Evolutionary conservation across 2,888 invertebrate species (phyloP), one percentile per base, ranked within the genome.

Genomic region (Iphiclides podalirius): DNA sequence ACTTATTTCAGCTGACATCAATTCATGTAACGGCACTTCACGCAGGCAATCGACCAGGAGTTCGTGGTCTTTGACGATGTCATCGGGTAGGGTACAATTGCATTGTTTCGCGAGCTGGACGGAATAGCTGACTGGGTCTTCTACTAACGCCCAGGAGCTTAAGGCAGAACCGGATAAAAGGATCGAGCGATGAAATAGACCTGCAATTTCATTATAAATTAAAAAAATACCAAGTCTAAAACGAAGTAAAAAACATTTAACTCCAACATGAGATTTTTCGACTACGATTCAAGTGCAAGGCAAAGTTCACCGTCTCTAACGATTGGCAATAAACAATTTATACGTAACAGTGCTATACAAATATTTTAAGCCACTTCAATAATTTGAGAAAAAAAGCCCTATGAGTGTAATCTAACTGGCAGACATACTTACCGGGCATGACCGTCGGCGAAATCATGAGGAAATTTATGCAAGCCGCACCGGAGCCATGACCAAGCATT

Each of bases 361-460:
- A n/a, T n/a, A n/a, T n/a, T n/a, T n/a, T n/a, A n/a, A n/a, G n/a
- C n/a, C n/a, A n/a, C n/a, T n/a, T n/a, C n/a, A n/a, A n/a, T n/a
- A n/a, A n/a, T n/a, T n/a, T n/a, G n/a, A n/a, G n/a, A n/a, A n/a
- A n/a, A n/a, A n/a, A n/a, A n/a, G n/a, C n/a, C n/a, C n/a, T n/a
- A n/a, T n/a, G n/a, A n/a, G n/a, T n/a, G n/a, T n/a, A n/a, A n/a
- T n/a, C n/a, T n/a, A n/a, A n/a, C n/a, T n/a, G n/a, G n/a, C n/a
- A n/a, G n/a, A n/a, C n/a, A 43, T 15, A 59, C 72, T 67, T 58
- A 92, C 92, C 92, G 57, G 90, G 91, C 73, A 93, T 92, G 57
- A 98, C 97, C 40, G 98, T 96, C 0, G 98, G 98, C 6, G 98
- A 98, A 53, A 98, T 95, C 94, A 98, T 97, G 36, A 99, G 92